Evolutionary conservation across 2,888 invertebrate genomes (phyloP), one percentile per base, ranked within the genome.

Genomic region (Hipparchia sbordonii): DNA sequence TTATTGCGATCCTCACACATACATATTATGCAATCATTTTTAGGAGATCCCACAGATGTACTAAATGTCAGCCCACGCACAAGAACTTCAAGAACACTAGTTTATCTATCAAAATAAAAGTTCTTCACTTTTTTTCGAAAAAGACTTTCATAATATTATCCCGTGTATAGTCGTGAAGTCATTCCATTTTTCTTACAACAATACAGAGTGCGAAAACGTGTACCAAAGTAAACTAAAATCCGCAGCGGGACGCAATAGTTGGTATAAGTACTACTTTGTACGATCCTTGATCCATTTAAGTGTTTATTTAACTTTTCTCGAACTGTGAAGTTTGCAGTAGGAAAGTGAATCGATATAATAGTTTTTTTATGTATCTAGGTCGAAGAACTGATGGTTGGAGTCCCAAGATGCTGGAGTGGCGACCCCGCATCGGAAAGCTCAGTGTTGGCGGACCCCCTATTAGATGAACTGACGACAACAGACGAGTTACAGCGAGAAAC

Each of bases 131-230:
- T 57, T 8, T 8, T 23, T 2, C 13, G 57, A n/a, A 62, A 2
- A 13, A 46, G 63, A 63, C 63, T 48, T 63, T 63, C 48, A 48
- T 63, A 46, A 7, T 13, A 57, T 57, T 23, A 13, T 13, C 8
- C 2, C 52, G 9, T 57, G 23, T 57, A 8, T 1, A 5, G 13
- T 23, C 1, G 23, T 63, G 23, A 48, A 46, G 62, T 48, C 62
- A 62, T 48, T 63, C 63, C 63, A 62, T 62, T 62, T 48, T 48
- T 62, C 62, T 48, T 23, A 9, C 46, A 63, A 48, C 46, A 48
- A 48, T 4, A 23, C 48, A 6, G 48, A 63, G 63, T 63, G 63
- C 13, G 10, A 48, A 51, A 9, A 51, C 63, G 48, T 63, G 63
- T 63, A 63, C 39, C 39, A 5, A 4, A 48, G 63, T 23, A 23